Percentiles rank a stretch among this genome's conserved stretches.
Evolutionary conservation across 2,113 vertebrate genomes (phyloP).

Genomic region (Vulpes ferrilata): DNA sequence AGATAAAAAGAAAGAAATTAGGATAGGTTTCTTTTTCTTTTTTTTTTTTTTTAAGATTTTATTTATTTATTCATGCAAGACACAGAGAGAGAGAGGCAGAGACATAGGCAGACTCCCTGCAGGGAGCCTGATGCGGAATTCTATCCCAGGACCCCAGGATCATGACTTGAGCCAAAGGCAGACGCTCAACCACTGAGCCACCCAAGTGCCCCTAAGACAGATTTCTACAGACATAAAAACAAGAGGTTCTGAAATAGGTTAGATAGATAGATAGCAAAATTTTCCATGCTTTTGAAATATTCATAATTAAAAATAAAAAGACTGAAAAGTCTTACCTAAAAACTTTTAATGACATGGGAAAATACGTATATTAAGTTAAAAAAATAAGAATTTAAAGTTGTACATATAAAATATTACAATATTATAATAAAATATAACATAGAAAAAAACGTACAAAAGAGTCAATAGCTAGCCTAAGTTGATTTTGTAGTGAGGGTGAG

Average conservation of each 20-base stretch:
- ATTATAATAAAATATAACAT: slow-evolving; percentile 19
- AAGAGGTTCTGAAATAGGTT: slow-evolving; percentile 14
- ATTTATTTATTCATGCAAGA: no score
- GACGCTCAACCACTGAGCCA: no score
- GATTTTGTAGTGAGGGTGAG: not conserved
- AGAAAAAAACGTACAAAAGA: not conserved
- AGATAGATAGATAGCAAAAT: not conserved
- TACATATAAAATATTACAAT: not conserved
- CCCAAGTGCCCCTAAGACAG: not conserved
- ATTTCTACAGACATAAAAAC: not conserved
- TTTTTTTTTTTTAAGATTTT: no score
- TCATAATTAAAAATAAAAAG: not conserved
- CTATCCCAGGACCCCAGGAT: no score
- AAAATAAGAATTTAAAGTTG: slow-evolving; percentile 59
- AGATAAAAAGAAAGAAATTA: slow-evolving; percentile 68
- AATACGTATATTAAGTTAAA: slow-evolving; percentile 52
- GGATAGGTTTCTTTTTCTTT: not conserved
- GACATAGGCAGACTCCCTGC: no score
- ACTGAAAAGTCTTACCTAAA: slow-evolving; percentile 4
- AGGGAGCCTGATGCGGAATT: no score
- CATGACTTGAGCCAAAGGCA: no score
- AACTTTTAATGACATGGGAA: not conserved
- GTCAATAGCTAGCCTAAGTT: not conserved
- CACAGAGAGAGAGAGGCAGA: no score
- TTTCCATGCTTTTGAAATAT: slow-evolving; percentile 12